Evolutionary conservation across 2,113 vertebrate species (phyloP), one percentile per base, ranked within the genome.

Genomic region (Callaeas wilsoni): DNA sequence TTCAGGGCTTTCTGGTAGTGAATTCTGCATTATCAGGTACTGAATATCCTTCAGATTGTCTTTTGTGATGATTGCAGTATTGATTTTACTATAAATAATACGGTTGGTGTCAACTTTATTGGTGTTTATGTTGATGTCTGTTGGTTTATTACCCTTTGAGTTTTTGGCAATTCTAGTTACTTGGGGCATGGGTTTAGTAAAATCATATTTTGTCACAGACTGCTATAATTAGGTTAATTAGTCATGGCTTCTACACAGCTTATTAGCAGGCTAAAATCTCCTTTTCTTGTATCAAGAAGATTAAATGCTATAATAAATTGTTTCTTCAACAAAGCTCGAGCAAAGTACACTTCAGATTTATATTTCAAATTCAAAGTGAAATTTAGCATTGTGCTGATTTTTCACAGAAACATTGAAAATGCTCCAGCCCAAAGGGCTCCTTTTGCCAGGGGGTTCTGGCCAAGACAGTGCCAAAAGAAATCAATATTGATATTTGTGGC

Each of bases 191-290:
- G 89, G 5, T 94, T 96, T 85, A 95, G 77, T 87, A 56, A 92
- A 89, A 96, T 96, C 74, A 75, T 95, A 91, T 97, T 97, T 97
- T 97, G 96, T 96, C 95, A 91, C 89, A 93, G 91, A 4, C 95
- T 93, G 94, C 90, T 93, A 50, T 97, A 98, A 98, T 98, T 97
- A 97, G 96, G 95, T 97, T 98, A 98, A 97, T 98, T 98, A 97
- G 97, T 98, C 96, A 97, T 89, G 91, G 94, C 90, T 97, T 97
- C 96, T 96, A 84, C 96, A 96, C 94, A 95, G 92, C 92, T 97
- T 97, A 97, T 98, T 97, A 98, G 88, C 87, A 94, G 84, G 74
- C 96, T 95, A 91, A 95, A 97, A 93, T 97, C 92, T 96, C 91
- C 79, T 96, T 96, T 96, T 94, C 81, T 94, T 95, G 92, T 90